Base-by-base conservation (phyloP, 2,113 vertebrate species). In the Ardeotis arabs region DNA sequence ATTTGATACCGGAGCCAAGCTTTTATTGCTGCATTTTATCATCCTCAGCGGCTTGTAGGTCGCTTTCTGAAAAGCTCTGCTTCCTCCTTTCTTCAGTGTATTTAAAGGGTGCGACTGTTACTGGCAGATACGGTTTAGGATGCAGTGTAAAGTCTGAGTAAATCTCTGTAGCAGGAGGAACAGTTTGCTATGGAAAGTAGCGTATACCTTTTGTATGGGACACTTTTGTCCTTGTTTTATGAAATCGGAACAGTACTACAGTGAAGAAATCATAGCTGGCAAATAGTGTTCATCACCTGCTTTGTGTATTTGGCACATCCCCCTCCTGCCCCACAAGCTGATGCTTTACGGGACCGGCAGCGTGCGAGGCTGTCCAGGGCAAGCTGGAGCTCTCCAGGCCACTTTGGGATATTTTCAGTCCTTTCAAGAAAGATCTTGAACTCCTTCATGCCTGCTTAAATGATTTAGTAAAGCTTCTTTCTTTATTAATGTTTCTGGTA, bases 21-120 rank as follows among this genome's bases (percentile, higher is more conserved):
- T 93, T 93, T 95, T 94, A 94, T 92, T 94, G 58, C 76, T 84
- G 88, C 81, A 53, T 58, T 96, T 93, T 58, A 64, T 96, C 95
- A 89, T 75, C 73, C 66, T 81, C 56, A 69, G 7, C 0, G 39
- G 73, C 88, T 64, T 67, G 68, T 70, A 22, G 92, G 64, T 84
- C 1, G 9, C 39, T 64, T 78, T 90, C 73, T 92, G 79, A 80
- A 80, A 52, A 90, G 56, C 72, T 63, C 39, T 88, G 59, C 90
- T 93, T 90, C 55, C 72, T 66, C 2, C 83, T 70, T 63, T 7
- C 49, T 47, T 12, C 6, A 45, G 28, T 70, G 64, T 69, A 29
- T 89, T 95, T 66, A 59, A 45, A 81, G 80, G 76, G 76, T 44
- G 68, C 70, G 75, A 86, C 79, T 73, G 2, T 52, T 79, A 35